Base-by-base conservation (phyloP, 37 sponge, comb jelly and placozoan genomes). In the Lycopodina hypogea region DNA sequence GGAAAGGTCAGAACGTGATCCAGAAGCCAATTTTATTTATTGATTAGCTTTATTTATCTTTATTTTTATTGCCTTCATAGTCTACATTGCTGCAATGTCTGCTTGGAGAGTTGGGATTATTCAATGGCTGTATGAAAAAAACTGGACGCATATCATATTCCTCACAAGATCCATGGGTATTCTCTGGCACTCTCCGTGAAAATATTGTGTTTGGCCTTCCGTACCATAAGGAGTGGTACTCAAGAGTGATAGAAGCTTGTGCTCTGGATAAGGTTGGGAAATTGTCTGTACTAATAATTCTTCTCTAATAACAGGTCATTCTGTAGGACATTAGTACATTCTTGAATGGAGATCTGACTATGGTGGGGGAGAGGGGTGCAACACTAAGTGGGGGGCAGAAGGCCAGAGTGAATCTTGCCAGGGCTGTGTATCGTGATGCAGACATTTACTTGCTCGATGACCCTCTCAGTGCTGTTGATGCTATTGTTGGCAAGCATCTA, bases 331-430 rank as follows among this genome's bases (percentile, higher is more conserved):
- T 96, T 22, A 68, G 80, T 0, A 56, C 63, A 28, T 76, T 96
- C 24, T 68, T 90, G 32, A n/a, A 66, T 74, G 91, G 97, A 51
- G 97, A 96, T 57, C 71, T 72, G 78, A 96, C 97, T 19, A 80
- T 83, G 39, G 91, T 93, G 17, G 97, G 97, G 29, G 94, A 89
- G 82, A 88, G 90, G 57, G 97, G 97, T 58, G 91, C 90, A 23
- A 93, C 93, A 19, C 84, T 93, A 48, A 96, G 94, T 90, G 97
- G 97, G n/a, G 97, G 97, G 11, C 97, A 96, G 82, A 93, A 93
- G 86, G 89, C 94, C 0, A 81, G 97, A 66, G 85, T 96, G 39
- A 87, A 86, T 56, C 87, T 96, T 50, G 97, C 97, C n/a, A 83
- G 94, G 66, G 88, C 91, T 21, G 75, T 90, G 37, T 93, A 93